phyloP scores from a whole-genome alignment of 2,888 invertebrate species.

The Acronicta psi region DNA sequence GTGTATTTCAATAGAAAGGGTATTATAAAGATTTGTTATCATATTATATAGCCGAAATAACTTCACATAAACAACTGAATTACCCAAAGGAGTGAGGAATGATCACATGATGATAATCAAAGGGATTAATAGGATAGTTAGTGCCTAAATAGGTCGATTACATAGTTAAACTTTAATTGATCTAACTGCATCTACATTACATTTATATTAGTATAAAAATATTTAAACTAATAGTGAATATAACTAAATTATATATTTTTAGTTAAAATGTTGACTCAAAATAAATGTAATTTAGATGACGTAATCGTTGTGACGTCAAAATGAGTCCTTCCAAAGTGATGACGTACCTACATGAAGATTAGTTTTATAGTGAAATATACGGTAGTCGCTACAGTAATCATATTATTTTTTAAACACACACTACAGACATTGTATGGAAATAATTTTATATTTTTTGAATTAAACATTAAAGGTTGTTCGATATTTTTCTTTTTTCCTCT shows the following conservation, averaged over 20 bases:
- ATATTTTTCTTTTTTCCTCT: conserved; percentile 30
- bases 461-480: conserved; percentile 45
- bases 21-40: not conserved
- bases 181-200: conserved; percentile 47
- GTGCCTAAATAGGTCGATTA: conserved; percentile 52
- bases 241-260: conserved; percentile 32
- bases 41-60: not conserved
- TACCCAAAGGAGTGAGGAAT: conserved; percentile 19
- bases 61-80: conserved; percentile 53
- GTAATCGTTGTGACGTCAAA: conserved; percentile 43
- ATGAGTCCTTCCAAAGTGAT: conserved; percentile 53
- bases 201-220: conserved; percentile 27
- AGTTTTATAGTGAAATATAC: conserved; percentile 50
- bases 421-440: conserved; percentile 48
- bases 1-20: not conserved
- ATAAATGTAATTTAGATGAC: conserved; percentile 52
- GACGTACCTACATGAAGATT: conserved; percentile 50
- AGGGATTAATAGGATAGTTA: conserved; percentile 48
- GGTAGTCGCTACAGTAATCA: conserved; percentile 48
- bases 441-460: conserved; percentile 48
- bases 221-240: conserved; percentile 8
- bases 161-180: conserved; percentile 38
- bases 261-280: conserved; percentile 19
- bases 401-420: conserved; percentile 37
- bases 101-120: conserved; percentile 38